Base-by-base conservation (phyloP, 2,888 invertebrate species). In the Buathra laborator region DNA sequence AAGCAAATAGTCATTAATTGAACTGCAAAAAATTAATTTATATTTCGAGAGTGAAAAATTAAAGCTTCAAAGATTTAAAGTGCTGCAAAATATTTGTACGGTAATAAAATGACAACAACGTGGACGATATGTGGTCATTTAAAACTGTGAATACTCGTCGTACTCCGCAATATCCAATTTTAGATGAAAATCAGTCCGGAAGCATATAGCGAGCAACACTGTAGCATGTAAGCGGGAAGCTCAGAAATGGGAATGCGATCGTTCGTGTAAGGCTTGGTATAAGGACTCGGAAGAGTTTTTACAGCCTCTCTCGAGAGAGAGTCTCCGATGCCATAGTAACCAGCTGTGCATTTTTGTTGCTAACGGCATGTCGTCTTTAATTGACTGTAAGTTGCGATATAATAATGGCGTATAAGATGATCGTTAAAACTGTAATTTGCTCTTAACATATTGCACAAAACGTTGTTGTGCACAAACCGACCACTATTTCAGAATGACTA, bases 341-440 rank as follows among this genome's bases (percentile, higher is more conserved):
- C 6, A 3, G 53, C 53, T 12, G 44, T 14, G n/a, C 29, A 43
- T 64, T 81, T 72, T 82, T 37, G 62, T 72, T 77, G 77, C 43
- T 37, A 53, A 64, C 64, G 14, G 64, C 64, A 77, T 72, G 66
- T 12, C 12, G 14, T 56, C 59, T 46, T 56, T 43, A 71, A 56
- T 71, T 46, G 51, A 56, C 46, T 70, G 29, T 53, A 53, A 70
- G 5, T 19, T 43, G 29, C 59, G 44, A 64, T 77, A 32, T 43
- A 77, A 66, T 77, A 71, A 44, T 62, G 16, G 19, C 62, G 43
- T 74, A 24, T 64, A 59, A 43, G 43, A 43, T 7, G 16, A 24
- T 70, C 62, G 70, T 83, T 83, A 70, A 75, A 79, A 75, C 79
- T 75, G 79, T 83, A 80, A 78, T 32, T 62, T 32, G 19, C 48